These are phyloP conservation scores for Atractosteus spatula DNA, from an alignment of 2,113 vertebrate genomes.

Conservation along the genomic window DNA sequence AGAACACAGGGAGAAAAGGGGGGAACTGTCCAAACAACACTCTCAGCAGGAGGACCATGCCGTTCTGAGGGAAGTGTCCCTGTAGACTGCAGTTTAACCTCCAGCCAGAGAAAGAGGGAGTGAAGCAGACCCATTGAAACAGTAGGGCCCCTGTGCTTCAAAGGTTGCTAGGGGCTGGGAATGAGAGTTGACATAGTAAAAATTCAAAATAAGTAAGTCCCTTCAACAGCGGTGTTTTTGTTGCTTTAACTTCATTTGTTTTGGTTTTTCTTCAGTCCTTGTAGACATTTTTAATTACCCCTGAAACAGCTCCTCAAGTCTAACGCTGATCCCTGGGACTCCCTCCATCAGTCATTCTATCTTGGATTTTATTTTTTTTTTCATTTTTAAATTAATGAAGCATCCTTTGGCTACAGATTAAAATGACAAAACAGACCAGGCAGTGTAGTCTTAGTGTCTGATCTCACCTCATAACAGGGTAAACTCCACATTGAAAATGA, in stretches of 20 bases:
- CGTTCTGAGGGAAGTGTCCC: constrained; percentile 4
- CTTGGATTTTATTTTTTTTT: too few species aligned
- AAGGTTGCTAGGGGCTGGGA: constrained; percentile 71
- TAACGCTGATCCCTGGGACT: too few species aligned
- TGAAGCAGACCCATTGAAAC: constrained; percentile 36
- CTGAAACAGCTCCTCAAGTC: not conserved
- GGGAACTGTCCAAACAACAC: constrained; percentile 25
- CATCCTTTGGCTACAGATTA: too few species aligned
- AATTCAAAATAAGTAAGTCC: constrained; percentile 47
- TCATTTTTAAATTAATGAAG: too few species aligned
- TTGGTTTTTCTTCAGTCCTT: not conserved
- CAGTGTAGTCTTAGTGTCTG: too few species aligned
- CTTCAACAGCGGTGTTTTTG: constrained; percentile 23
- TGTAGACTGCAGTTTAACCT: constrained; percentile 23
- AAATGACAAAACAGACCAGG: too few species aligned
- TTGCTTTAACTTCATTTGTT: not conserved
- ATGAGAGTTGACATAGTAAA: constrained; percentile 44
- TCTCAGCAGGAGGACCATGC: constrained; percentile 22
- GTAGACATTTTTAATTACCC: not conserved
- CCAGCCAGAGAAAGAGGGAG: constrained; percentile 20
- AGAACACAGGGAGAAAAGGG: not conserved
- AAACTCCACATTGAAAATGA: too few species aligned
- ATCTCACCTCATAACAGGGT: too few species aligned
- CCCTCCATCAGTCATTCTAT: too few species aligned
- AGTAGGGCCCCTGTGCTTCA: constrained; percentile 63